Evolutionary conservation across 2,797 vertebrate species (phyloP), one percentile per base, ranked within the genome.

Genomic region (Ptychobarbus kaznakovi): DNA sequence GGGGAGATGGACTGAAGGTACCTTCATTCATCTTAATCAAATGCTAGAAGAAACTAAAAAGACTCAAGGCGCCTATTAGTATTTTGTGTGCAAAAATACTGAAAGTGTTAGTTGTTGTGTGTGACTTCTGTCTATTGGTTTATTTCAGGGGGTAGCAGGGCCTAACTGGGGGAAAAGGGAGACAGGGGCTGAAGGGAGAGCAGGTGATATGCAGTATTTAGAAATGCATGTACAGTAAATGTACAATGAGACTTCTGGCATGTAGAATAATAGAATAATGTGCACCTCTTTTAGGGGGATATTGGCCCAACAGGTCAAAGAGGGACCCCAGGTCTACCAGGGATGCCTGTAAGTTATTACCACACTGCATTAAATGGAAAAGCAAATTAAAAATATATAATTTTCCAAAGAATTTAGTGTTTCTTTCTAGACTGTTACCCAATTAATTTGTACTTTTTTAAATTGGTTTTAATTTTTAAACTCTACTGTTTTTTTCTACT

Each of bases 1-100:
- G 96, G 38, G 90, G 92, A 0, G 89, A 92, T 35, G 96, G 96
- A 28, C 91, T 91, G 58, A 96, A 96, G 96, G 96, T 96, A 87
- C 0, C 0, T 25, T 46, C 49, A 35, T 79, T 82, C 4, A 18
- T 49, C 3, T 42, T 6, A 73, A 73, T 74, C 25, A 38, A 78
- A 44, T 44, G 35, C 38, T 13, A 49, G 28, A 76, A 51, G 22
- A 72, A 58, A 40, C n/a, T 80, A 3, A 78, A 40, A 35, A 32
- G 25, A n/a, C 42, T 40, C 4, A 13, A 20, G 51, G 2, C 15
- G 44, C n/a, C 16, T 35, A 4, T 13, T 46, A 49, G 25, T 38
- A 40, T 53, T 46, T 78, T 70, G 15, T 49, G 65, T 61, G 6
- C 28, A 42, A 63, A 44, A 32, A 5, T 32, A 32, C 16, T 51